Evolutionary conservation across 1,140 invertebrate genomes (phyloP).

Genomic region (Macrostomum lignano): DNA sequence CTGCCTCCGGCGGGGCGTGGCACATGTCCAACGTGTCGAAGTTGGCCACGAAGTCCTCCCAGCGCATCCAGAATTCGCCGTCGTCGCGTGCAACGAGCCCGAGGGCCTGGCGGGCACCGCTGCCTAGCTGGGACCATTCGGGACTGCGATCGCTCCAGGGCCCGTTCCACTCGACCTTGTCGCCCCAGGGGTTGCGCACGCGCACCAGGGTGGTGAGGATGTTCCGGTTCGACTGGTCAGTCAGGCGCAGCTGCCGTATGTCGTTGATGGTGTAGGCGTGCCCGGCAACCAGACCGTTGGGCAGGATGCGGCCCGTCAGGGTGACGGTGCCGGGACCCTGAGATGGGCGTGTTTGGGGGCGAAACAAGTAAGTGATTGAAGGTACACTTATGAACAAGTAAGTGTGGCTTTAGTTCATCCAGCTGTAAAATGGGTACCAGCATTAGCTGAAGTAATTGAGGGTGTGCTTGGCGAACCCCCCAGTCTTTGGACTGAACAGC

Average conservation of each 20-base stretch:
- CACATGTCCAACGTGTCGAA: constrained; percentile 2
- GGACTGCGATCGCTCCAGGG: constrained; percentile 52
- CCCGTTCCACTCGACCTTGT: constrained; percentile 80
- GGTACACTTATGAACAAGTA: too few relatives aligned
- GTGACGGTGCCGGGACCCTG: too few relatives aligned
- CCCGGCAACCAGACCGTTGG: constrained; percentile 49
- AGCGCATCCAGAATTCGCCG: constrained; percentile 60
- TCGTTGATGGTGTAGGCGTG: constrained; percentile 49
- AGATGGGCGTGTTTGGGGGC: too few relatives aligned
- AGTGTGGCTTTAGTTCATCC: too few relatives aligned
- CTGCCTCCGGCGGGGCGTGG: constrained; percentile 35
- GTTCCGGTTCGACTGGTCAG: constrained; percentile 9
- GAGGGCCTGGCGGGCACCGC: constrained; percentile 52
- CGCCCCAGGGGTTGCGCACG: constrained; percentile 79
- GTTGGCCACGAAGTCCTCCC: not conserved
- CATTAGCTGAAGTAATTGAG: too few relatives aligned
- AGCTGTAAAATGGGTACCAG: too few relatives aligned
- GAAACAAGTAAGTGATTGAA: too few relatives aligned
- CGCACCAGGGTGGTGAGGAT: constrained; percentile 42
- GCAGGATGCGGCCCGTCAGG: constrained; percentile 32
- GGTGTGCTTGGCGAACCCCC: too few relatives aligned
- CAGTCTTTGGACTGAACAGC: too few relatives aligned
- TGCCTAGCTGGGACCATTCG: constrained; percentile 70
- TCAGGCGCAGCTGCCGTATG: constrained; percentile 2
- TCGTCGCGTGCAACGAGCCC: constrained; percentile 66